Evolutionary conservation across 2,113 vertebrate genomes (phyloP), one percentile per base, ranked within the genome.

Genomic region (Sylvia atricapilla): DNA sequence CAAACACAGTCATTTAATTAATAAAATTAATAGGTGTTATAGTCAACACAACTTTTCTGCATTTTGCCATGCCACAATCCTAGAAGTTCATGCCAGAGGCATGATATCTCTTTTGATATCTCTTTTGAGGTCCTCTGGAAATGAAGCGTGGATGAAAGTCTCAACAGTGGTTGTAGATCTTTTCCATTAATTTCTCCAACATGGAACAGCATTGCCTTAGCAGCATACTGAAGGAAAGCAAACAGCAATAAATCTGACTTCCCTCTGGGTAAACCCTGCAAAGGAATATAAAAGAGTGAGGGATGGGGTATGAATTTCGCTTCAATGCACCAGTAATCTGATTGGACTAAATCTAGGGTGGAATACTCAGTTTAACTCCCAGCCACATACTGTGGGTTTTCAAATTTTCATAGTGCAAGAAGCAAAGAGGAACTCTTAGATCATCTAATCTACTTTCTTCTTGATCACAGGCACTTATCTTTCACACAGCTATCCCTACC

Each of bases 371-470:
- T 93, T 93, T 96, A 88, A 90, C 49, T 84, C 35, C 47, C 39
- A 78, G 56, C 15, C 70, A 84, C 47, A 41, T 30, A 63, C 44
- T 82, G 72, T 7, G 8, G 31, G 25, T 68, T 94, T 95, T 93
- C 58, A 84, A 72, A 84, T 81, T 91, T 92, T 93, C n/a, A 12
- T 72, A 75, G 73, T 33, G 62, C 85, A 84, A 82, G 78, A 94
- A 93, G 66, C 53, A 68, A 89, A 95, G 79, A 73, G 66, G 46
- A 87, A 41, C 56, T 78, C 69, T 92, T 76, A 89, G 84, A 89
- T 95, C 87, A 84, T 89, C 81, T 95, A 92, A 94, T 96, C 93
- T 96, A 47, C 93, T 95, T 94, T 92, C 81, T 93, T 82, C 91
- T 89, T 7, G 28, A 95, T 95, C 96, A 95, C 41, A 91, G 56